Base-by-base conservation (phyloP, 2,797 vertebrate genomes). In the Pelodytes ibericus region DNA sequence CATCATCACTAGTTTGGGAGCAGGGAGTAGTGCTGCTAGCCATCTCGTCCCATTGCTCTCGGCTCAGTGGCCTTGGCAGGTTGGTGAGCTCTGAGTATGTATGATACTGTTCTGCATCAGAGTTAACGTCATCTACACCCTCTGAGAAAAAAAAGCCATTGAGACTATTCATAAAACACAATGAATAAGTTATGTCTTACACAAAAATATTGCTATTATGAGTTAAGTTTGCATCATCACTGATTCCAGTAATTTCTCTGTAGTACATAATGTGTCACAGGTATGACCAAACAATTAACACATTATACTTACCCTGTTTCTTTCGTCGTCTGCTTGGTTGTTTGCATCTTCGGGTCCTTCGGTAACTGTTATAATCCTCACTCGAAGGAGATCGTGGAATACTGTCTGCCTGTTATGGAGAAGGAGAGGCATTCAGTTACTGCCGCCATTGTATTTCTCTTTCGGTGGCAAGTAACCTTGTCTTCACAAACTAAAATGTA, bases 381-480 rank as follows among this genome's bases (percentile, higher is more conserved):
- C 85, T 90, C 63, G 93, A 91, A 16, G 92, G 92, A 67, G 92
- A 72, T 82, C 94, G 95, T 85, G 94, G 93, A 87, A 95, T 88
- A 78, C 95, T 92, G 72, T 96, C 96, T 95, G 92, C 96, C 97
- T 96, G 92, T 90, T 93, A 91, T 18, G 24, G 22, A 15, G 27
- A 26, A n/a, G 22, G 18, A 49, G 2, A 44, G 3, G 11, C 49
- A 53, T 22, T 53, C 6, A 0, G 11, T 53, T 53, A 1, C 16
- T 39, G 36, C 7, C 2, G 36, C 7, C 36, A 13, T 39, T 47
- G 33, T 11, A 36, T 36, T 5, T 5, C 33, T 6, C 33, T 6
- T 36, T 6, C 33, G 11, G 33, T 36, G 33, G 5, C 33, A 36
- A 36, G 33, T n/a, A n/a, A n/a, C n/a, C n/a, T n/a, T n/a, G n/a